Evolutionary conservation across 1,140 invertebrate genomes (phyloP).

Genomic region (Drosophila hydei): DNA sequence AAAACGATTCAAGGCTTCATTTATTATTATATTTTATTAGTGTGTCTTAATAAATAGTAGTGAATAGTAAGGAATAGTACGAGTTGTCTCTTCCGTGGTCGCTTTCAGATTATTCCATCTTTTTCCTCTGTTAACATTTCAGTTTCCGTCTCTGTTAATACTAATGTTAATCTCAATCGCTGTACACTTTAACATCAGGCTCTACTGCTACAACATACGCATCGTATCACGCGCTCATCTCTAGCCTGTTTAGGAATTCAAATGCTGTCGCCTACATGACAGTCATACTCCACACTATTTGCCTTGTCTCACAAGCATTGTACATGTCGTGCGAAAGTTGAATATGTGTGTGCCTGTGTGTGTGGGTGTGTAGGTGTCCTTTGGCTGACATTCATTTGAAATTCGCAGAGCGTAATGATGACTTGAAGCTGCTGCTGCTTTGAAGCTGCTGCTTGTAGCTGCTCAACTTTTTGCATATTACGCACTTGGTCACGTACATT

Average conservation of each 20-base stretch:
- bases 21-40: too few species aligned
- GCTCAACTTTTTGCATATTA: slow-evolving; percentile 80
- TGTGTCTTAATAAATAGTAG: too few species aligned
- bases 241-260: slow-evolving; percentile 72
- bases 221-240: slow-evolving; percentile 1
- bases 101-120: too few species aligned
- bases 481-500: slow-evolving; percentile 78
- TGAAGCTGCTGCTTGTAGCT: slow-evolving; percentile 36
- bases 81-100: too few species aligned
- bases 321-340: slow-evolving; percentile 8
- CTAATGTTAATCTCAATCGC: too few species aligned
- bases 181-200: too few species aligned
- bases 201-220: too few species aligned
- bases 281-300: slow-evolving; percentile 37
- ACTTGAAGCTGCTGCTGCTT: slow-evolving; percentile 28
- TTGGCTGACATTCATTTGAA: slow-evolving; percentile 78
- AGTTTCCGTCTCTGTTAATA: too few species aligned
- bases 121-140: neutral
- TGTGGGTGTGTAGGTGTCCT: slow-evolving; percentile 56
- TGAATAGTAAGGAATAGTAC: too few species aligned
- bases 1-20: too few species aligned
- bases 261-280: slow-evolving; percentile 65
- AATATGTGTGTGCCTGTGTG: neutral
- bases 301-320: slow-evolving; percentile 55
- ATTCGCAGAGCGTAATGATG: slow-evolving; percentile 69